Percentiles rank a stretch among this genome's conserved stretches.
phyloP scores from a whole-genome alignment of 2,888 invertebrate genomes.

The Cynaeus angustus region DNA sequence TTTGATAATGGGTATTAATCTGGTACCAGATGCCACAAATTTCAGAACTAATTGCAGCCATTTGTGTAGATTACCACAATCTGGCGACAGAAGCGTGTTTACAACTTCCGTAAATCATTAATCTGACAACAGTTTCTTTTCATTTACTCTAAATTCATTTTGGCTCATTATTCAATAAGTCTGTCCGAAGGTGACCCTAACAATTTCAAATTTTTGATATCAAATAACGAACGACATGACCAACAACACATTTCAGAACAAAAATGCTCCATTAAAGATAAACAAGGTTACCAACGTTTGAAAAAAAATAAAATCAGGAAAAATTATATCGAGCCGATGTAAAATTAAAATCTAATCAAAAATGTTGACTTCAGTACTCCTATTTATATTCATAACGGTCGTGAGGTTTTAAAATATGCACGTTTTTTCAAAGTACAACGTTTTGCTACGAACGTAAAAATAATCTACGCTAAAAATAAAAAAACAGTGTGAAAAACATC shows the following conservation, averaged over 20 bases:
- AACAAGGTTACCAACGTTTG: too few relatives aligned
- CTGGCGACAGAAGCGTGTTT: constrained; percentile 42
- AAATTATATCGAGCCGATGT: too few relatives aligned
- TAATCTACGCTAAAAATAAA: neutral
- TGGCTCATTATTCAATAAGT: too few relatives aligned
- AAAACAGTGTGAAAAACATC: neutral
- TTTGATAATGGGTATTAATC: constrained; percentile 48
- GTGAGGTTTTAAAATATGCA: neutral
- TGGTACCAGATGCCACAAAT: constrained; percentile 46
- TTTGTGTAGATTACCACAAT: constrained; percentile 56
- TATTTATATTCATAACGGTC: neutral
- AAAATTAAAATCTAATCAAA: neutral
- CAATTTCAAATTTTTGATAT: too few relatives aligned
- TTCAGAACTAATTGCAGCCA: constrained; percentile 53
- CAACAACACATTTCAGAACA: too few relatives aligned
- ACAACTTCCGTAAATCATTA: constrained; percentile 31
- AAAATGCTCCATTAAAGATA: too few relatives aligned
- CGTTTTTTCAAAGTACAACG: neutral
- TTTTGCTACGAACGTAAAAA: neutral
- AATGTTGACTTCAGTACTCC: neutral
- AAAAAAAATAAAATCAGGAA: too few relatives aligned
- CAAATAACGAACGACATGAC: too few relatives aligned
- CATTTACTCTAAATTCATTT: too few relatives aligned
- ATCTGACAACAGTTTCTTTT: constrained; percentile 7
- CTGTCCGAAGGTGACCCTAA: too few relatives aligned